Evolutionary conservation across 2,888 invertebrate species (phyloP), one percentile per base, ranked within the genome.

Genomic region (Dicycla oo): DNA sequence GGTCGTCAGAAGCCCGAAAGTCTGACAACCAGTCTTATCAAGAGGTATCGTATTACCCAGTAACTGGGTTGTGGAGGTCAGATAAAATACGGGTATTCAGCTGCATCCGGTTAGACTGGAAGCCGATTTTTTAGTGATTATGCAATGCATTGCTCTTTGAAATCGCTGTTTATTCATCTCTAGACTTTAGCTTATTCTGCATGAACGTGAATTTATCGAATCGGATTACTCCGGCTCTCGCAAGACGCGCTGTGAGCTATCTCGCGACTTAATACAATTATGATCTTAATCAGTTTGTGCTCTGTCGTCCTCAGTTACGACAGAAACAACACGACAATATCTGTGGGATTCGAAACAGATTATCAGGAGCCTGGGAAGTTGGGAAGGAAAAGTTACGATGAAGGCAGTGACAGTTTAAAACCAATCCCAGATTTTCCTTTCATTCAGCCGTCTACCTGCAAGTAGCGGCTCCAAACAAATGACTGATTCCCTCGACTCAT

Each of bases 201-300:
- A n/a, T n/a, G n/a, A n/a, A n/a, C 56, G 5, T 51, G 43, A 47
- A 82, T 5, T 67, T 67, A 72, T 73, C n/a, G n/a, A 56, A 82
- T n/a, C 26, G 62, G 69, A 66, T 79, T 56, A 82, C 7, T 54
- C 45, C 54, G 18, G 62, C 66, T 56, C 45, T 78, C 47, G 69
- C 69, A 45, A 56, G 54, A 47, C 30, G 58, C 58, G 60, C 23
- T 64, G 62, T 63, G 43, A 79, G 51, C 80, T 63, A 64, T 73
- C 80, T 47, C 23, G 34, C 34, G 53, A 43, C 73, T 69, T 69
- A 78, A 80, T 73, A 34, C 73, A 79, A 83, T 80, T 73, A 83
- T 66, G 69, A 73, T 79, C 66, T 51, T 60, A 83, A 80, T 83
- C 80, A 67, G 74, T 83, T 67, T 83, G 43, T 53, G 62, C 58